Evolutionary conservation across 2,888 invertebrate genomes (phyloP).

Genomic region (Orthonevra nobilis): DNA sequence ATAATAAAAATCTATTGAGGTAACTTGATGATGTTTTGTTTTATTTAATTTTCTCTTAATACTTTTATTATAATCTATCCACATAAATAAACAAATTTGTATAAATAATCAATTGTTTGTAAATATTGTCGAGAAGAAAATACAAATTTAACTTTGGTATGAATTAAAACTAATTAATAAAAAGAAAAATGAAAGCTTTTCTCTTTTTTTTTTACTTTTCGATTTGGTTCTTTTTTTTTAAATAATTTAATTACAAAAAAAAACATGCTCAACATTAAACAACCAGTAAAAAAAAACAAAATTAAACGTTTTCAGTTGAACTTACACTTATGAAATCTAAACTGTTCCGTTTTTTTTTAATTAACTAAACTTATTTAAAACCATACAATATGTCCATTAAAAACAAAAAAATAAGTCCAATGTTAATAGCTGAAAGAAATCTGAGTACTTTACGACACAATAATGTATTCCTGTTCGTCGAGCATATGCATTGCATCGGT

Average conservation of each 20-base stretch:
- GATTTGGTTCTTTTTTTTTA: too few species aligned
- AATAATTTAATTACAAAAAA: constrained; percentile 26
- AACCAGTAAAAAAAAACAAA: neutral
- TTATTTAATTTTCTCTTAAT: constrained; percentile 16
- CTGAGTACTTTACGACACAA: constrained; percentile 73
- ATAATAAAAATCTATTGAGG: constrained; percentile 38
- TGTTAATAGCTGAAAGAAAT: neutral
- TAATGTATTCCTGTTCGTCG: constrained; percentile 80
- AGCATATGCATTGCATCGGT: constrained; percentile 86
- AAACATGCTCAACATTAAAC: constrained; percentile 40
- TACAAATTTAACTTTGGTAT: neutral
- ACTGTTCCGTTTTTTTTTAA: constrained; percentile 11
- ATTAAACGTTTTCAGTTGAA: constrained; percentile 6
- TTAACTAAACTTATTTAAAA: constrained; percentile 30
- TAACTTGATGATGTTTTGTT: constrained; percentile 15
- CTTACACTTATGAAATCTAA: constrained; percentile 19
- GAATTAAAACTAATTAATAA: neutral
- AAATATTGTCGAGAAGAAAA: constrained; percentile 30
- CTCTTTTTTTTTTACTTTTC: neutral
- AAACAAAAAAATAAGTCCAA: too few species aligned
- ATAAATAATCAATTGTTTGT: constrained; percentile 33
- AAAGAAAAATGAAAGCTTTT: constrained; percentile 25
- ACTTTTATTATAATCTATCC: constrained; percentile 21
- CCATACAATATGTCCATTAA: constrained; percentile 30
- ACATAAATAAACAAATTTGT: constrained; percentile 46